phyloP scores from a whole-genome alignment of 2,113 vertebrate genomes.

The Chloropsis hardwickii region DNA sequence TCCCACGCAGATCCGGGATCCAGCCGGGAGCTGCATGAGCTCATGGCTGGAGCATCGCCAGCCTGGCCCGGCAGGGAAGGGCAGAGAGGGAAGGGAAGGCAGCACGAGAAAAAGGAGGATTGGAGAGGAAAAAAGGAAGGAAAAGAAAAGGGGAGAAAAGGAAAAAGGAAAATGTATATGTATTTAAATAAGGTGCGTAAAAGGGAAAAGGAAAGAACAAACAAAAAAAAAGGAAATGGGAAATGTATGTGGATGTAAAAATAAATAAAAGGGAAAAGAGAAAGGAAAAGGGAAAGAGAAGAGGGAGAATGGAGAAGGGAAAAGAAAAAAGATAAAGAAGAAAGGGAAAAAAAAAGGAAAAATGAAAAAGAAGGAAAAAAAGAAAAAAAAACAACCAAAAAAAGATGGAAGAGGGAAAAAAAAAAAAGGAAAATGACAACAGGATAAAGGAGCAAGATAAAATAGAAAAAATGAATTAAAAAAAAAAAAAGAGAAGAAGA shows the following conservation, averaged over 20 bases:
- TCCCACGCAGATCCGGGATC: slow-evolving; percentile 17
- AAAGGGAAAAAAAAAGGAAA: too few species aligned
- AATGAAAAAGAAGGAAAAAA: too few species aligned
- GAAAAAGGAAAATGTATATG: background rate
- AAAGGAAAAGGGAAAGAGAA: background rate
- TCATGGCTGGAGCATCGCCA: background rate
- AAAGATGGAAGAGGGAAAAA: too few species aligned
- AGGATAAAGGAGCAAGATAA: too few species aligned
- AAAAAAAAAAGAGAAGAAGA: background rate
- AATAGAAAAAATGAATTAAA: background rate
- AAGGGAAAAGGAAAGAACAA: background rate
- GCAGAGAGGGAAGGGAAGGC: background rate
- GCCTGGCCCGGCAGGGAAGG: background rate
- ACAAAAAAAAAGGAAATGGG: background rate
- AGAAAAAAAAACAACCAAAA: too few species aligned
- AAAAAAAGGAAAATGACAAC: too few species aligned
- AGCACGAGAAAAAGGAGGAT: background rate
- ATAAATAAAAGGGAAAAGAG: background rate
- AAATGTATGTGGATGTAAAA: background rate
- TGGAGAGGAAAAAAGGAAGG: background rate
- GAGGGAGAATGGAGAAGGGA: background rate
- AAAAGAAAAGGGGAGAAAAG: background rate
- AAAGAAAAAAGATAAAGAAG: background rate
- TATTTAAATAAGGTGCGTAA: background rate
- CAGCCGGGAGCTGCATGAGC: background rate